Percentiles rank a stretch among this genome's conserved stretches.
These are phyloP conservation scores for Silurus aristotelis DNA, from an alignment of 2,797 vertebrate species.

Conservation along the genomic window DNA sequence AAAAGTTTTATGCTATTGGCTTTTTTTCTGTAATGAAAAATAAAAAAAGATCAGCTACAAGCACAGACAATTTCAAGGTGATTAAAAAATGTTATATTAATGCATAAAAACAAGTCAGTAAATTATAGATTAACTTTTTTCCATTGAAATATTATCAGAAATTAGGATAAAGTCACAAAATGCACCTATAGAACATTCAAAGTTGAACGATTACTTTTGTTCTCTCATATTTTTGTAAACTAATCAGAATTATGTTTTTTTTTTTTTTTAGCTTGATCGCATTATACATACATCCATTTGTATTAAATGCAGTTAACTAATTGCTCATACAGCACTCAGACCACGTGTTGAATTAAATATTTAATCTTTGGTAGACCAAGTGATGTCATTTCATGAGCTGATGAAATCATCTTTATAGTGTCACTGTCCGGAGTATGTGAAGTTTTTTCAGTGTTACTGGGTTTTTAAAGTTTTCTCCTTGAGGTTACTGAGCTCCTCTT, in stretches of 20 bases:
- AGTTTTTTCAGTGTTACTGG: not conserved
- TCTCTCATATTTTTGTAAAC: no score
- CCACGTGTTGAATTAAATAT: not conserved
- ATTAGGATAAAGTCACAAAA: no score
- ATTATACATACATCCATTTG: not conserved
- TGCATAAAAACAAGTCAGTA: no score
- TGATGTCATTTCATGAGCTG: not conserved
- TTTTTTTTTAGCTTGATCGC: not conserved
- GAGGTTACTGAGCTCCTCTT: slow-evolving; percentile 18
- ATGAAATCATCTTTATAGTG: slow-evolving; percentile 1
- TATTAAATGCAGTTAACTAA: not conserved
- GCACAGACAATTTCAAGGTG: not conserved
- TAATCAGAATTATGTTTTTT: not conserved
- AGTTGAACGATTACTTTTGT: no score
- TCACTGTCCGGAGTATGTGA: not conserved
- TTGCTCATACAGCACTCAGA: not conserved
- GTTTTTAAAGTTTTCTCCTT: slow-evolving; percentile 27
- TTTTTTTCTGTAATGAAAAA: not conserved
- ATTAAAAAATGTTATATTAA: not conserved
- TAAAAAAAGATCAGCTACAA: not conserved
- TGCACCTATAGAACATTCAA: no score
- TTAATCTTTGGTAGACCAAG: not conserved
- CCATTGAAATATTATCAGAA: no score
- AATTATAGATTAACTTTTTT: no score
- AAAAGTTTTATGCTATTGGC: not conserved